Evolutionary conservation across 1,140 invertebrate genomes (phyloP), one percentile per base, ranked within the genome.

Genomic region (Listronotus bonariensis): DNA sequence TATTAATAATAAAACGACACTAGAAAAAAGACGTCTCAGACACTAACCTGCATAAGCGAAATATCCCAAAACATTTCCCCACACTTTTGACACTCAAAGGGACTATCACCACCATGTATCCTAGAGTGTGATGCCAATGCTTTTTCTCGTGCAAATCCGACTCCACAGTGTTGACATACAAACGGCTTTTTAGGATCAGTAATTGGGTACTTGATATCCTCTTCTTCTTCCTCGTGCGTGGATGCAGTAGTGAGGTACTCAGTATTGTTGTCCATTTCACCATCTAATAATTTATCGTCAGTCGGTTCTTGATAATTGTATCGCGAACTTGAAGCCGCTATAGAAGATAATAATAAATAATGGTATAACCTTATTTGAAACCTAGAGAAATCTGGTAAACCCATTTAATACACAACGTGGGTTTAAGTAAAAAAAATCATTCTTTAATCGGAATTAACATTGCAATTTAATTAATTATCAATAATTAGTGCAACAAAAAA

Each of bases 51-150:
- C 67, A 92, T 79, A 43, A 84, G 80, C 64, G 83, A 82, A 12
- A 86, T 79, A 74, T 89, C 88, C 88, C 88, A 91, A 72, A 91
- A 92, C 84, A 91, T 86, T 72, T 92, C 90, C 54, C 85, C 86
- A 69, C 91, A 92, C 61, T 85, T 85, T 31, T 84, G 84, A 74
- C 91, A 92, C 71, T 92, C 90, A 66, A 88, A 85, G 0, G 89
- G 88, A 26, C 87, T 88, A 69, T 92, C 89, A 34, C 89, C 87
- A 34, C 86, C 87, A 74, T 91, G 89, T 36, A 89, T 82, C 73
- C 89, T 76, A 0, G 79, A 75, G 75, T 92, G 90, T 1, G 90
- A 91, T 15, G 87, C 85, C 1, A 92, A 75, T 3, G 91, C 90
- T 73, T 92, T 92, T 74, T 92, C 89, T 31, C 90, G 82, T 0